These are phyloP conservation scores for Mohoua ochrocephala DNA, from an alignment of 2,113 vertebrate genomes.

Conservation along the genomic window DNA sequence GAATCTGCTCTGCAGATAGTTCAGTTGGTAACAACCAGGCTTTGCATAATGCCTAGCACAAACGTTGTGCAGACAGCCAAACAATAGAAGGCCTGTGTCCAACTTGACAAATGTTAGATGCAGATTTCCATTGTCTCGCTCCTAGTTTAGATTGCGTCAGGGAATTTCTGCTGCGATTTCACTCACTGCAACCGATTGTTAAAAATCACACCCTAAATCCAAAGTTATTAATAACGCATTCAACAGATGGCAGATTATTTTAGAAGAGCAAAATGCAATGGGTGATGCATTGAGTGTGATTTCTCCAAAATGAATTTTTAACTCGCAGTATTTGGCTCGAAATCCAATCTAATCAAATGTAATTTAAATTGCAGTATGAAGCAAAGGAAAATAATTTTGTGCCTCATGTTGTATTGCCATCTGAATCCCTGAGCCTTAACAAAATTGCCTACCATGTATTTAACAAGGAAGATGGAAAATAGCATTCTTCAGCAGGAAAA, in stretches of 20 bases:
- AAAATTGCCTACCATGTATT: neutral
- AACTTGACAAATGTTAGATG: neutral
- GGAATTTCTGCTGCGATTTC: constrained; percentile 46
- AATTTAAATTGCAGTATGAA: constrained; percentile 36
- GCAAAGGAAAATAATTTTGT: constrained; percentile 24
- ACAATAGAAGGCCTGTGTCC: constrained; percentile 48
- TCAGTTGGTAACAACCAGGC: neutral
- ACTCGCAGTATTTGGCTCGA: constrained; percentile 5
- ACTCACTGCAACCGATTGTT: constrained; percentile 31
- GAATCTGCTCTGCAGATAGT: neutral
- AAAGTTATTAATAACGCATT: constrained; percentile 48
- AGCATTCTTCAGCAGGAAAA: neutral
- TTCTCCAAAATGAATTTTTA: constrained; percentile 47
- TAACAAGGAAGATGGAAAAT: neutral
- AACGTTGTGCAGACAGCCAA: constrained; percentile 36
- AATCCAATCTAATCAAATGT: constrained; percentile 41
- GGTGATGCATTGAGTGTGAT: constrained; percentile 42
- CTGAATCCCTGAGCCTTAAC: neutral
- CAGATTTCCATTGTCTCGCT: constrained; percentile 39
- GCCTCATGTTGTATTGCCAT: neutral
- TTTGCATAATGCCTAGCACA: neutral
- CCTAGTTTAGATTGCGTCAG: neutral
- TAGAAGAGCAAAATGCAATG: constrained; percentile 46
- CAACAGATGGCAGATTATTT: constrained; percentile 59
- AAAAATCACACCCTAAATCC: constrained; percentile 55